A percentile compares a stretch with the other conserved stretches of the same genome.
These are phyloP conservation scores for Gymnobelideus leadbeateri DNA, from an alignment of 2,113 vertebrate species.

Conservation along the genomic window DNA sequence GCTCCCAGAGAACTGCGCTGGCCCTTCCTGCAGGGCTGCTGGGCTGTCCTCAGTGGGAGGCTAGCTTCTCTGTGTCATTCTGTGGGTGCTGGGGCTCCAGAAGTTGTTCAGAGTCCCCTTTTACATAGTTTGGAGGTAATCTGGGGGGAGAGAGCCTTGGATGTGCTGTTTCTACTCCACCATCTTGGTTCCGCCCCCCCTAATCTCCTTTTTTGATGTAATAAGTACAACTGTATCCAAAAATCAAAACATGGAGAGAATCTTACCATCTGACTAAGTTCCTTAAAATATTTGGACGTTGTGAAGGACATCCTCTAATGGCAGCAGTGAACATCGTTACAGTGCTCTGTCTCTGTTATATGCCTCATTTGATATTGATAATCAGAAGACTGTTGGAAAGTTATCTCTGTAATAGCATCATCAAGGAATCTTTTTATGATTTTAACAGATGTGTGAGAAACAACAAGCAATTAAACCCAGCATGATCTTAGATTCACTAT, in stretches of 20 bases:
- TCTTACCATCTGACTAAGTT: neutral
- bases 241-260: neutral
- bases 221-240: neutral
- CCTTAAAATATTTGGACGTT: neutral
- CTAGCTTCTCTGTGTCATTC: no score
- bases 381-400: neutral
- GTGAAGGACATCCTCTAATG: neutral
- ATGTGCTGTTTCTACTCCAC: no score
- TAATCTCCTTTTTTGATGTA: neutral
- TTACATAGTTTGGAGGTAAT: no score
- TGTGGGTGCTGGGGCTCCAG: no score
- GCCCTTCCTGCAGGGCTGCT: no score
- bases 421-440: conserved; percentile 1
- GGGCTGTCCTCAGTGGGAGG: no score
- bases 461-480: conserved; percentile 6
- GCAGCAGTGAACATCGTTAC: neutral
- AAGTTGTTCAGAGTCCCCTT: no score
- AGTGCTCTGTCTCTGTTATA: neutral
- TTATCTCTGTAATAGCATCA: conserved; percentile 7
- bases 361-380: conserved; percentile 3
- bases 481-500: neutral
- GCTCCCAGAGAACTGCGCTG: no score
- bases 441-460: conserved; percentile 9
- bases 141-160: no score
- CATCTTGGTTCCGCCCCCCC: no score